These are phyloP conservation scores for Dryobates pubescens DNA, from an alignment of 2,797 vertebrate genomes.

Conservation along the genomic window DNA sequence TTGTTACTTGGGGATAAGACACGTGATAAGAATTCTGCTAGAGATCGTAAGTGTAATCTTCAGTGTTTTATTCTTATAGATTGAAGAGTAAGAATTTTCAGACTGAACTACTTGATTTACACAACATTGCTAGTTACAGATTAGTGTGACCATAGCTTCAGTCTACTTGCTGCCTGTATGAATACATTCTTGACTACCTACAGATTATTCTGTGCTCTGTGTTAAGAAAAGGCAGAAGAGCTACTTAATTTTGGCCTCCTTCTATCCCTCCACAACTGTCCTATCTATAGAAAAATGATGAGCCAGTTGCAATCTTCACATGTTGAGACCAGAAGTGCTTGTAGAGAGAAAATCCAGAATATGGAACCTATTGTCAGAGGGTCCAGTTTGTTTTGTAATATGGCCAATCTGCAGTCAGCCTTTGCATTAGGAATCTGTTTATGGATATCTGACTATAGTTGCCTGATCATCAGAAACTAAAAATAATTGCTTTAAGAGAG, in stretches of 20 bases:
- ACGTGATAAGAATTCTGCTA: background rate
- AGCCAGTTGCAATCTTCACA: background rate
- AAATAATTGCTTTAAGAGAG: slow-evolving; percentile 53
- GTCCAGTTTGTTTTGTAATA: slow-evolving; percentile 25
- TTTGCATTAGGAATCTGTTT: slow-evolving; percentile 40
- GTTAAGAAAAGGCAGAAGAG: background rate
- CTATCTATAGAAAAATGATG: background rate
- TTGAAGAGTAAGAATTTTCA: background rate
- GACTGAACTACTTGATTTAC: background rate
- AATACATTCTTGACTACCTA: background rate
- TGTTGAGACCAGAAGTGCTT: background rate
- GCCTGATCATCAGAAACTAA: slow-evolving; percentile 40
- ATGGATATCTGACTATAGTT: slow-evolving; percentile 30
- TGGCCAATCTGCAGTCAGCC: slow-evolving; percentile 14
- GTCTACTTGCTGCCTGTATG: background rate
- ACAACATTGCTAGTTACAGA: background rate
- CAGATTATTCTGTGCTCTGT: background rate
- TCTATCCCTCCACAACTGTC: background rate
- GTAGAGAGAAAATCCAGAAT: slow-evolving; percentile 29
- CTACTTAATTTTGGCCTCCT: background rate
- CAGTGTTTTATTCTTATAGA: background rate
- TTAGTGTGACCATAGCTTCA: background rate
- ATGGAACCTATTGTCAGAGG: slow-evolving; percentile 10
- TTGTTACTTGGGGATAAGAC: background rate
- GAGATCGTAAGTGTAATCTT: background rate